Conservation (phyloP, 2,113 vertebrate genomes). For the Pangasianodon hypophthalmus region DNA sequence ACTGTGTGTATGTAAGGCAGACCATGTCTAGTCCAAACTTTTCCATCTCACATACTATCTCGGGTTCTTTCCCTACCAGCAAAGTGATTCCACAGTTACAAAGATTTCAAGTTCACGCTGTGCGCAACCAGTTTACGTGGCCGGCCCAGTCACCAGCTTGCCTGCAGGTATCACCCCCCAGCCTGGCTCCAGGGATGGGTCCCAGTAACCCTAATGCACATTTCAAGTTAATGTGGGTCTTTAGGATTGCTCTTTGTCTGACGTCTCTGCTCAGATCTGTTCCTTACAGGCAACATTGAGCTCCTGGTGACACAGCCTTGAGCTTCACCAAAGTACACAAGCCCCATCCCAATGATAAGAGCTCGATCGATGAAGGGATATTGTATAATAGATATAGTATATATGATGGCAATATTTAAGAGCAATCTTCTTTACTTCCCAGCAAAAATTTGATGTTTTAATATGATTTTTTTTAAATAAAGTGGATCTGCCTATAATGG, state of each 20-base stretch:
- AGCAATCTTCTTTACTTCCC: not conserved
- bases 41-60: not conserved
- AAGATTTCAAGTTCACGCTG: not conserved
- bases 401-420: not conserved
- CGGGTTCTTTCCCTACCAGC: not conserved
- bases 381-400: constrained; percentile 12
- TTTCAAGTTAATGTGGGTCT: not conserved
- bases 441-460: not conserved
- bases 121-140: not conserved
- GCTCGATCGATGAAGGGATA: not conserved
- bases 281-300: not conserved
- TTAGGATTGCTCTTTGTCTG: not conserved
- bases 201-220: not conserved
- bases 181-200: not conserved
- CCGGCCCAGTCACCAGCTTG: not conserved
- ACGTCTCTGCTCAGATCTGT: not conserved
- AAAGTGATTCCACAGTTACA: not conserved
- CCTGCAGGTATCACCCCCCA: not conserved
- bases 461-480: not conserved
- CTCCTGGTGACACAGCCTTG: not conserved
- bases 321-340: not conserved
- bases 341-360: not conserved
- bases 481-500: not conserved
- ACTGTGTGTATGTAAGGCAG: not conserved
- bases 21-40: not conserved